Evolutionary conservation across 1,140 invertebrate species (phyloP), one percentile per base, ranked within the genome.

Genomic region (Pachyrhynchus sulphureomaculatus): DNA sequence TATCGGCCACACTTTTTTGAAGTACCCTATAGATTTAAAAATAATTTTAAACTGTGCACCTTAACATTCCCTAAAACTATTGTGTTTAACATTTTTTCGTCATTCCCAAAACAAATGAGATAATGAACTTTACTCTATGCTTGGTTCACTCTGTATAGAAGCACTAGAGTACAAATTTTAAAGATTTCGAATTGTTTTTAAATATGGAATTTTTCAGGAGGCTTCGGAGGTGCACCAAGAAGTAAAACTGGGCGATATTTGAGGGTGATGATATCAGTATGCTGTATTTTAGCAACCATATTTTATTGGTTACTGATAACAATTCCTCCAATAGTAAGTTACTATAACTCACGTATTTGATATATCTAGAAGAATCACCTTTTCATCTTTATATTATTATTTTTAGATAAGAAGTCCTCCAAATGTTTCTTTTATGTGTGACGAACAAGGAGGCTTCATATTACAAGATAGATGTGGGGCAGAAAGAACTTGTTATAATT

Each of bases 401-500:
- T 67, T 75, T 0, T 74, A 82, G 68, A 81, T 81, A 10, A 76
- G 80, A 12, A 79, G 79, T 41, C 85, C 86, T 4, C 74, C 79
- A 4, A 67, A 68, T 54, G 82, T 89, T 0, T 82, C 83, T 66
- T 90, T 90, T 68, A 83, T 82, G 54, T 90, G 88, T 71, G 83
- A 88, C 67, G 74, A 75, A 21, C 73, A 80, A 12, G 85, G 86
- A 2, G 87, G 85, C 1, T 80, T 82, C 32, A 79, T 91, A 10
- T 81, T 86, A 68, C 87, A 89, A 74, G 84, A 90, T 67, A 80
- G 83, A 18, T 89, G 87, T 68, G 78, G 79, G 6, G 79, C 81
- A 34, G 81, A 83, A 45, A 79, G 80, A 65, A 79, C 76, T 3
- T 89, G 87, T 69, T 82, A 84, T 60, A 76, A 80, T 23, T 89